phyloP scores from a whole-genome alignment of 2,797 vertebrate species.

The Chelonia mydas region DNA sequence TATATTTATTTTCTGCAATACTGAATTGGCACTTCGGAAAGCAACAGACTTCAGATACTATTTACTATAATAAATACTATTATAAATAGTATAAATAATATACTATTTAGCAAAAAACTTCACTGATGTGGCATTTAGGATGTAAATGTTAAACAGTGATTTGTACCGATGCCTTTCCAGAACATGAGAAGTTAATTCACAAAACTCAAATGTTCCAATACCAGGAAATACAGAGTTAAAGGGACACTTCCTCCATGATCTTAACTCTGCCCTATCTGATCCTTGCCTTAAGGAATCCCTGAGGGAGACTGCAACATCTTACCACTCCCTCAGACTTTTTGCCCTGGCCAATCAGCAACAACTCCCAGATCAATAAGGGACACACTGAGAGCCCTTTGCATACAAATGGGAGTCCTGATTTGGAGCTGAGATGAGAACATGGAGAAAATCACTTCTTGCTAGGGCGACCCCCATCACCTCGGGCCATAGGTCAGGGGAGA shows the following conservation, averaged over 20 bases:
- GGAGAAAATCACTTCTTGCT: background rate
- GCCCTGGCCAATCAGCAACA: background rate
- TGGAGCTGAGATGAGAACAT: background rate
- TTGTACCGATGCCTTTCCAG: background rate
- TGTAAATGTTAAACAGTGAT: background rate
- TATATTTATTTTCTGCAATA: background rate
- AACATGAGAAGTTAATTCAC: background rate
- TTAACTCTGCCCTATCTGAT: background rate
- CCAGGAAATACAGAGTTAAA: background rate
- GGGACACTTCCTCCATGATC: fast-evolving
- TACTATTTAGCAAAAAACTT: background rate
- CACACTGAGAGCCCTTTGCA: background rate
- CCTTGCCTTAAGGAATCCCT: background rate
- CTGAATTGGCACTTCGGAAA: background rate
- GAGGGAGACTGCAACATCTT: background rate
- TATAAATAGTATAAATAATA: too few relatives aligned
- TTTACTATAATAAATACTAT: too few relatives aligned
- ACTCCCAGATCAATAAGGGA: background rate
- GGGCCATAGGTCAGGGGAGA: too few relatives aligned
- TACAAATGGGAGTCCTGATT: background rate
- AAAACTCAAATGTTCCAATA: fast-evolving
- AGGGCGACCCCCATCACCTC: fast-evolving
- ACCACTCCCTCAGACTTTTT: too few relatives aligned
- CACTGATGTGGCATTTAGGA: background rate
- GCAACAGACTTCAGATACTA: background rate